A percentile compares a stretch with the other conserved stretches of the same genome.
Evolutionary conservation across 2,888 invertebrate species (phyloP).

Genomic region (Gerris lacustris): DNA sequence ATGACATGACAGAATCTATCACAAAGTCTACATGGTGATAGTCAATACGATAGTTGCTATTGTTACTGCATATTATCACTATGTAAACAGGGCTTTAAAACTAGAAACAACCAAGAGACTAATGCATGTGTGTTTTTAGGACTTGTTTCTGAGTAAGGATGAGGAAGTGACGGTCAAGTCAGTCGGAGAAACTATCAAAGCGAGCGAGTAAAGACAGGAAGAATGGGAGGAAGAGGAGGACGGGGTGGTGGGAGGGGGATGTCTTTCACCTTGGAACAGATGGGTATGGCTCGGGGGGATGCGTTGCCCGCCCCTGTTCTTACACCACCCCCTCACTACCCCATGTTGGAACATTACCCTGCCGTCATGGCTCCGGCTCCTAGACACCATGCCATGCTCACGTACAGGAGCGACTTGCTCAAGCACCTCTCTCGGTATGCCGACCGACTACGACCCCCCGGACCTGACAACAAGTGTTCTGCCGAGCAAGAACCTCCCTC

Average conservation of each 20-base stretch:
- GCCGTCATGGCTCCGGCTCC: slow-evolving; percentile 35
- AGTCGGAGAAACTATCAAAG: neutral
- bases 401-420: slow-evolving; percentile 18
- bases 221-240: slow-evolving; percentile 36
- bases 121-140: neutral
- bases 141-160: neutral
- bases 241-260: slow-evolving; percentile 35
- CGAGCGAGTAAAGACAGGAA: slow-evolving; percentile 37
- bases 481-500: neutral
- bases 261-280: slow-evolving; percentile 37
- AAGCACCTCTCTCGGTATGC: slow-evolving; percentile 16
- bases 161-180: neutral
- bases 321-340: slow-evolving; percentile 39
- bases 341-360: slow-evolving; percentile 40
- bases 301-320: slow-evolving; percentile 36
- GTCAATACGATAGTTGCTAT: too few species aligned
- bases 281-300: slow-evolving; percentile 37
- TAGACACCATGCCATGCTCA: slow-evolving; percentile 15
- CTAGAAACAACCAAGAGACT: too few species aligned
- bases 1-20: too few species aligned
- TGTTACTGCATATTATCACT: too few species aligned
- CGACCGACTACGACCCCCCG: neutral
- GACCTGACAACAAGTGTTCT: too few species aligned
- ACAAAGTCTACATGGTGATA: too few species aligned
- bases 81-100: too few species aligned